phyloP scores from a whole-genome alignment of 2,797 vertebrate species.

The Takifugu ocellatus region DNA sequence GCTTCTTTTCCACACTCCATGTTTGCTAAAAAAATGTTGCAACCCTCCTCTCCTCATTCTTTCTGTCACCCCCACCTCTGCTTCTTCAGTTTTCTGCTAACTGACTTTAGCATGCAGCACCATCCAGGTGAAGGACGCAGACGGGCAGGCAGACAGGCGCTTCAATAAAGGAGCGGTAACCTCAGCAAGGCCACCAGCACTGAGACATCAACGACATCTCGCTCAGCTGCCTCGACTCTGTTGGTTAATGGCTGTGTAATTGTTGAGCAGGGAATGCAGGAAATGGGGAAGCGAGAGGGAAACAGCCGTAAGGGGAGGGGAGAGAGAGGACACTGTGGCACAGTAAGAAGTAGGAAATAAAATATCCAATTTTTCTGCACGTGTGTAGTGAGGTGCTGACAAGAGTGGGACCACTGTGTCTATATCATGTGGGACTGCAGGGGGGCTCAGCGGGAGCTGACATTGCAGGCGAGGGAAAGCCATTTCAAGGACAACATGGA shows the following conservation, averaged over 20 bases:
- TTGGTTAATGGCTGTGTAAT: conserved; percentile 53
- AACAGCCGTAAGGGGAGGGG: conserved; percentile 1
- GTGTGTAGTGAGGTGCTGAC: conserved; percentile 17
- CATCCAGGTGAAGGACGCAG: conserved; percentile 28
- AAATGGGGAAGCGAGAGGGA: conserved; percentile 17
- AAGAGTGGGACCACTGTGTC: conserved; percentile 17
- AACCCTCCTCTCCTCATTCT: conserved; percentile 30
- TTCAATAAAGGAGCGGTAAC: conserved; percentile 60
- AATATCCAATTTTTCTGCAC: conserved; percentile 35
- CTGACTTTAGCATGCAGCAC: conserved; percentile 56
- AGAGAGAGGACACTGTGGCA: conserved; percentile 33
- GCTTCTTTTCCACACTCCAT: conserved; percentile 26
- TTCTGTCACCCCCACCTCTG: conserved; percentile 22
- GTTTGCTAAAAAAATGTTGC: conserved; percentile 34
- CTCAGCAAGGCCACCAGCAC: conserved; percentile 43
- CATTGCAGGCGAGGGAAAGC: conserved; percentile 39
- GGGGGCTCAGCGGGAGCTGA: conserved; percentile 38
- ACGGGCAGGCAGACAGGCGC: conserved; percentile 49
- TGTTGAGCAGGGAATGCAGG: conserved; percentile 50
- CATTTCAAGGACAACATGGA: conserved; percentile 64
- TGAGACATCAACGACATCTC: conserved; percentile 44
- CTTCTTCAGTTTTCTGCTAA: conserved; percentile 41
- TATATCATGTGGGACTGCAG: conserved; percentile 26
- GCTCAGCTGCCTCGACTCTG: conserved; percentile 42
- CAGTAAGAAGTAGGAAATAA: conserved; percentile 34